Conservation (phyloP, 2,797 vertebrate genomes). For the Chelon auratus region DNA sequence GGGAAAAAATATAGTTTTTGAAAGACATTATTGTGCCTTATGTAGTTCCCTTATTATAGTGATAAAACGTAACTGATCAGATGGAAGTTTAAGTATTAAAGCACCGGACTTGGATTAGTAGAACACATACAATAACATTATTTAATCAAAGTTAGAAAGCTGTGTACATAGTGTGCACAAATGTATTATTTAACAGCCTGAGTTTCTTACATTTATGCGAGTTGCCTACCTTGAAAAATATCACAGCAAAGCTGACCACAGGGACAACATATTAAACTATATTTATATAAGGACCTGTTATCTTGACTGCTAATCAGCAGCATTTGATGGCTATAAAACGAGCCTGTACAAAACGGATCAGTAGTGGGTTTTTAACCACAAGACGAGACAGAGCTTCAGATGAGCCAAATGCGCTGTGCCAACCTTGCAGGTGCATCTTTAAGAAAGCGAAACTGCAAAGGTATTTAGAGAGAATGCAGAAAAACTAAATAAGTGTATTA, state of each 20-base stretch:
- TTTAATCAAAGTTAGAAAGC: neutral
- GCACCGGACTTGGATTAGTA: neutral
- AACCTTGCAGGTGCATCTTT: slow-evolving; percentile 15
- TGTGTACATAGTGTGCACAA: neutral
- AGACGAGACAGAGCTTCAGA: slow-evolving; percentile 33
- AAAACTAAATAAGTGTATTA: neutral
- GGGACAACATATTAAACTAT: neutral
- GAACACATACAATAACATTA: neutral
- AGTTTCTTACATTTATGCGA: too few species aligned
- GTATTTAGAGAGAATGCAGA: neutral
- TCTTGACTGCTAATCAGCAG: slow-evolving; percentile 13
- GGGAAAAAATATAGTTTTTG: neutral
- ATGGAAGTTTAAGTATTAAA: neutral
- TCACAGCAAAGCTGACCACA: too few species aligned
- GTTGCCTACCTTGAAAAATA: too few species aligned
- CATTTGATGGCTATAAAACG: slow-evolving; percentile 11
- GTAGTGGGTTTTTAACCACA: slow-evolving; percentile 27
- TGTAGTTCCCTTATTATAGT: neutral
- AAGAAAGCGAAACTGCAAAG: neutral
- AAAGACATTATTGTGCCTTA: neutral
- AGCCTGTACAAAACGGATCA: neutral
- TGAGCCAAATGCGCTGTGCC: slow-evolving; percentile 36
- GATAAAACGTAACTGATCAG: too few species aligned
- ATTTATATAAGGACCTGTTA: slow-evolving; percentile 4
- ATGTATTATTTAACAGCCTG: neutral